Base-by-base conservation (phyloP, 2,797 vertebrate genomes). In the Aphelocoma californica region DNA sequence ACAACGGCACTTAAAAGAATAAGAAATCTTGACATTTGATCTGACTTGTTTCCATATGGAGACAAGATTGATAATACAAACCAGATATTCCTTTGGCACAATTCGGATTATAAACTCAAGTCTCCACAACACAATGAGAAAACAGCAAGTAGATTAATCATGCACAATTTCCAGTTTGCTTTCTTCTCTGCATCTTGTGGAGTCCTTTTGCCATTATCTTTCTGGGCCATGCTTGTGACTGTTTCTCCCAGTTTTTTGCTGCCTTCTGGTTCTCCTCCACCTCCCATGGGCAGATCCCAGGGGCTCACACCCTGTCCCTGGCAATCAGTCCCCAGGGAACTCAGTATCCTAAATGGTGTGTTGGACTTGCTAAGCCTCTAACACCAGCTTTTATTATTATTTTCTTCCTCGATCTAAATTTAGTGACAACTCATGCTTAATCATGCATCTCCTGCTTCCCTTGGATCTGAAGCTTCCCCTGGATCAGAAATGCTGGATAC, bases 61-160 rank as follows among this genome's bases (percentile, higher is more conserved):
- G 47, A 92, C 70, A 92, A 78, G 78, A 81, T 1, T 69, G 70
- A 86, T 94, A 91, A 95, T 62, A 79, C 53, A 89, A 91, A 77
- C 44, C 84, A 96, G 91, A 42, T 48, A 93, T 7, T 80, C 56
- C 64, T 82, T 56, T 73, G 74, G 51, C 81, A n/a, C 44, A 70
- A 48, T 25, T 82, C 71, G 65, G 54, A 66, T 85, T 48, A 62
- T 36, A 60, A 80, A 93, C 78, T 82, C 58, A 62, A 56, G 74
- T 92, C 86, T 75, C 91, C 74, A 81, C 20, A 79, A 44, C 51
- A 79, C 54, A 66, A 7, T 6, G 51, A 90, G 57, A 92, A 84
- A 90, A 50, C 38, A 92, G 77, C 7, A 12, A 81, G 31, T 1
- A 56, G 51, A 70, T 89, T 19, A 56, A 89, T 80, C 58, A 31